phyloP scores from a whole-genome alignment of 2,888 invertebrate species.

The Leptopterna dolabrata region DNA sequence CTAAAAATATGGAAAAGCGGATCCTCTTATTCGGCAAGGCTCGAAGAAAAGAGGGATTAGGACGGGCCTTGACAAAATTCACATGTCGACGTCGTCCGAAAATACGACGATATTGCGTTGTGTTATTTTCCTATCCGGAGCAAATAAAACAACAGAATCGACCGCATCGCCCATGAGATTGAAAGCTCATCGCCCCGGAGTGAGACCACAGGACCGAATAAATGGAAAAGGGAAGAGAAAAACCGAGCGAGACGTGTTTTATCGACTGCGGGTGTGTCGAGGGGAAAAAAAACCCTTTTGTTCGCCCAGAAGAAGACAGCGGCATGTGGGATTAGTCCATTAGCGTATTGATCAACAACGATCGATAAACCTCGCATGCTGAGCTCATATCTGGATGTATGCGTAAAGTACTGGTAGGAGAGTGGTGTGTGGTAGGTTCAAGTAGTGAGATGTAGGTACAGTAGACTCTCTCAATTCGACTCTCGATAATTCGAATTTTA shows the following conservation, averaged over 20 bases:
- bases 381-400: neutral
- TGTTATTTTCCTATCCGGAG: too few relatives aligned
- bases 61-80: too few relatives aligned
- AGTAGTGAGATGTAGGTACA: too few relatives aligned
- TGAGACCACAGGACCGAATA: neutral
- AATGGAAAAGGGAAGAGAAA: neutral
- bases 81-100: too few relatives aligned
- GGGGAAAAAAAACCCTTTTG: neutral
- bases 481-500: too few relatives aligned
- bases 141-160: neutral
- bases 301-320: neutral
- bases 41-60: too few relatives aligned
- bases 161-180: neutral
- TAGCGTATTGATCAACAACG: slow-evolving; percentile 4
- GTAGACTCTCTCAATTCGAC: too few relatives aligned
- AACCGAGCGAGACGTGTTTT: neutral
- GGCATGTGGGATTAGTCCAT: slow-evolving; percentile 1
- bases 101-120: too few relatives aligned
- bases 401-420: too few relatives aligned
- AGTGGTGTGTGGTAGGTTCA: too few relatives aligned
- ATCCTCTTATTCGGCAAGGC: too few relatives aligned
- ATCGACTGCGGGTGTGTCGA: neutral
- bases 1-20: too few relatives aligned
- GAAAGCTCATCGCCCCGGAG: neutral
- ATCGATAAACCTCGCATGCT: neutral